A percentile compares a stretch with the other conserved stretches of the same genome.
phyloP scores from a whole-genome alignment of 1,140 invertebrate genomes.

The Camponotus vicinus region DNA sequence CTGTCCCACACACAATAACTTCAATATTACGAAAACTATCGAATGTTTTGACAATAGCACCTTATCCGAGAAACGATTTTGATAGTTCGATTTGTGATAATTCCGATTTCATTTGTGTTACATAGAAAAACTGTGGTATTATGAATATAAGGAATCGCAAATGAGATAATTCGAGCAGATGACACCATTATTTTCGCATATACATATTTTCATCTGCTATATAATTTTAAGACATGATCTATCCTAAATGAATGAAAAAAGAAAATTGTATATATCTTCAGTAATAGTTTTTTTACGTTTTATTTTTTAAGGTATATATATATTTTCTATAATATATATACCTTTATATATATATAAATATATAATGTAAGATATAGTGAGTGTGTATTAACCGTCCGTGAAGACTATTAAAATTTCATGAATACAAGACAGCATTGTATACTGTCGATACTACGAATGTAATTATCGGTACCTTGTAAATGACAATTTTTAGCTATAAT shows the following conservation, averaged over 20 bases:
- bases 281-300: conserved; percentile 34
- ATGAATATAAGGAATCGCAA: conserved; percentile 7
- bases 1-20: not conserved
- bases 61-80: not conserved
- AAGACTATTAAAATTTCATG: conserved; percentile 69
- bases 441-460: conserved; percentile 55
- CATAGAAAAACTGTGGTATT: conserved; percentile 18
- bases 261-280: conserved; percentile 29
- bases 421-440: conserved; percentile 60
- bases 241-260: conserved; percentile 11
- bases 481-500: conserved; percentile 53
- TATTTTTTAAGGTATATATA: conserved; percentile 37
- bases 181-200: conserved; percentile 43
- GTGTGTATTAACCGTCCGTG: conserved; percentile 73
- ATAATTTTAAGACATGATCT: conserved; percentile 35
- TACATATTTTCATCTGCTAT: conserved; percentile 27
- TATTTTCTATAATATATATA: conserved; percentile 1
- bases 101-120: conserved; percentile 34
- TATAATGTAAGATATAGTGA: conserved; percentile 35
- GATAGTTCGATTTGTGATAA: conserved; percentile 48
- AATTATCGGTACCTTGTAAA: conserved; percentile 74
- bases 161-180: conserved; percentile 40
- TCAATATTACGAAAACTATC: not conserved
- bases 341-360: not conserved
- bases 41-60: conserved; percentile 6